phyloP scores from a whole-genome alignment of 1,140 invertebrate species.

The Solenopsis invicta region DNA sequence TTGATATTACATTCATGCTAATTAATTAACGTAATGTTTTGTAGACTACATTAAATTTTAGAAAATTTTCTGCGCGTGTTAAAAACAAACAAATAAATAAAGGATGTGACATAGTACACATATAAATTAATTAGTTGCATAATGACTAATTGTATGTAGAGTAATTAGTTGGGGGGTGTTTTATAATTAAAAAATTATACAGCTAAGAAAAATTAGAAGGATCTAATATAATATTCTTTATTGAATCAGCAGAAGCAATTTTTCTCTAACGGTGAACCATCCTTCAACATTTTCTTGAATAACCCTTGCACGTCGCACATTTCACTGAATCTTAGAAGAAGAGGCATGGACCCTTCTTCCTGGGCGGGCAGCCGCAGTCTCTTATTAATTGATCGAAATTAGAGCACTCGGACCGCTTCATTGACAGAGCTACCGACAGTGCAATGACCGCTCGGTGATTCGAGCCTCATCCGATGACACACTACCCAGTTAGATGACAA shows the following conservation, averaged over 20 bases:
- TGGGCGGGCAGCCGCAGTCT: constrained; percentile 66
- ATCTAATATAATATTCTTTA: neutral
- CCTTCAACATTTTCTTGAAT: neutral
- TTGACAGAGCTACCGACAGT: constrained; percentile 78
- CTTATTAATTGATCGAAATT: constrained; percentile 81
- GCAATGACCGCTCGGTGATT: constrained; percentile 79
- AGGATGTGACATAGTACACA: neutral
- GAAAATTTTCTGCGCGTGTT: neutral
- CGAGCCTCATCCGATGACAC: constrained; percentile 74
- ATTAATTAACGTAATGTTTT: constrained; percentile 18
- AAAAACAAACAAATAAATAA: neutral
- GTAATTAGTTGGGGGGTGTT: too few species aligned
- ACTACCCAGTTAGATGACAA: constrained; percentile 55
- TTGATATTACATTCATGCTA: neutral
- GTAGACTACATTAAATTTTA: neutral
- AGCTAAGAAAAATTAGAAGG: neutral
- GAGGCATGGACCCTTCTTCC: constrained; percentile 50
- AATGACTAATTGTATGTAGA: too few species aligned
- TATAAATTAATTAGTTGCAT: neutral
- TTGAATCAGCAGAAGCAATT: neutral
- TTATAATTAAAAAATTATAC: neutral
- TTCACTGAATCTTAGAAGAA: constrained; percentile 69
- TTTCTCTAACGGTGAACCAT: neutral
- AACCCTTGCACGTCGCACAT: constrained; percentile 9
- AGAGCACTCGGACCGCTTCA: constrained; percentile 77